phyloP scores from a whole-genome alignment of 2,113 vertebrate genomes.

The Manacus vitellinus region DNA sequence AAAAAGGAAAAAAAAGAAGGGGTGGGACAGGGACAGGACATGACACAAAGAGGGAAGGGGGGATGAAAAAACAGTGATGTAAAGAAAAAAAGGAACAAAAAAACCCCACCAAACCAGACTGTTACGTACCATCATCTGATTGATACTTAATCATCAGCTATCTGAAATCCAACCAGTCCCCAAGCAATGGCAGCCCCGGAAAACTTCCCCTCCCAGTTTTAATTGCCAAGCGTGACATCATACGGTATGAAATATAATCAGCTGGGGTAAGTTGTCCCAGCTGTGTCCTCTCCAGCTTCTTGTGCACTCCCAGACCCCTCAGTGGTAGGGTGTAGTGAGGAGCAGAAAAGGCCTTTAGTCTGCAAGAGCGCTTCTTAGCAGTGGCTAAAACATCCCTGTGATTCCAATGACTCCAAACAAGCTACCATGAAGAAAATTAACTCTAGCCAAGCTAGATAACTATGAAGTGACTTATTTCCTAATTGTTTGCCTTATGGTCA shows the following conservation, averaged over 20 bases:
- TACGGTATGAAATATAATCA: neutral
- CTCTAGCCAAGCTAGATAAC: neutral
- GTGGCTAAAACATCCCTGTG: rapidly evolving
- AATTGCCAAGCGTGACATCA: neutral
- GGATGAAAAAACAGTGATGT: rapidly evolving
- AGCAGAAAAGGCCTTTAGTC: neutral
- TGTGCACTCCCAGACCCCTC: neutral
- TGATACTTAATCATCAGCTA: neutral
- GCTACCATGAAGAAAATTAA: neutral
- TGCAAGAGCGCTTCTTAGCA: rapidly evolving
- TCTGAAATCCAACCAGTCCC: neutral
- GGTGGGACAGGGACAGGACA: rapidly evolving
- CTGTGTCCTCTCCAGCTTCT: neutral
- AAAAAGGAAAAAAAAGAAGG: too few species aligned
- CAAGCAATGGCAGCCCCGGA: neutral
- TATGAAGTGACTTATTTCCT: neutral
- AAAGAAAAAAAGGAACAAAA: neutral
- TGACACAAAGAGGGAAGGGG: rapidly evolving
- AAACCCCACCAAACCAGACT: rapidly evolving
- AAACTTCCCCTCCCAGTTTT: neutral
- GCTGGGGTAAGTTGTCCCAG: neutral
- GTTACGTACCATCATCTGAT: neutral
- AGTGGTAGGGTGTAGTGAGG: rapidly evolving
- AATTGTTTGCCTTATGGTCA: neutral
- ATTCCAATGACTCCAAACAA: neutral